Evolutionary conservation across 2,888 invertebrate species (phyloP).

Genomic region (Spatulosminthurus flaviceps): DNA sequence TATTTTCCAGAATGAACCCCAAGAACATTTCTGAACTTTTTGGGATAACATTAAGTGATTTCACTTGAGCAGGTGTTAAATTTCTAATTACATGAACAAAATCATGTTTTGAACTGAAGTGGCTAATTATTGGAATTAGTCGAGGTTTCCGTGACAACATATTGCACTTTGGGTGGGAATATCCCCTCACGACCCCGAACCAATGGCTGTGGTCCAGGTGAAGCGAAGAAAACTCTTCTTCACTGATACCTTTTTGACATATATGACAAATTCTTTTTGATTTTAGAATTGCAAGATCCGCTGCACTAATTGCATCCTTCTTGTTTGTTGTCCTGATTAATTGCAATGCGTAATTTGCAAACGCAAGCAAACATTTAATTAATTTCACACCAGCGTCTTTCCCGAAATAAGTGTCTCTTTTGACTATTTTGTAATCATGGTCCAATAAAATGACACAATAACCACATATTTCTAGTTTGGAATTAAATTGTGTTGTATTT

Average conservation of each 20-base stretch:
- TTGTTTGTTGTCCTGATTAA: too few species aligned
- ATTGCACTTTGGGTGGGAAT: neutral
- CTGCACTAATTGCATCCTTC: too few species aligned
- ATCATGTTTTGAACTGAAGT: neutral
- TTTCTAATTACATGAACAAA: neutral
- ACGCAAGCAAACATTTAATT: neutral
- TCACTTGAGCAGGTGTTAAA: neutral
- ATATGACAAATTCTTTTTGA: neutral
- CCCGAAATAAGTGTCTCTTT: neutral
- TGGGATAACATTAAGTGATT: neutral
- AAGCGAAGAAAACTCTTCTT: neutral
- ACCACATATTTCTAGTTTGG: neutral
- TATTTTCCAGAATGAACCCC: neutral
- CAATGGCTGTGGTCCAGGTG: neutral
- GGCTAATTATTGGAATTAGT: neutral
- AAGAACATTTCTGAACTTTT: neutral
- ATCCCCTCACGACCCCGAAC: neutral
- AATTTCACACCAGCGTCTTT: neutral
- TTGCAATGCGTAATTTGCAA: neutral
- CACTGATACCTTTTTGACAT: neutral
- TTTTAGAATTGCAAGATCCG: too few species aligned
- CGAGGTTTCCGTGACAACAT: neutral
- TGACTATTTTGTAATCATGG: neutral
- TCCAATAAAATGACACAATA: neutral
- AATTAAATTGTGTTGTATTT: neutral